Evolutionary conservation across 1,140 invertebrate species (phyloP).

Genomic region (Tetramorium alpestre): DNA sequence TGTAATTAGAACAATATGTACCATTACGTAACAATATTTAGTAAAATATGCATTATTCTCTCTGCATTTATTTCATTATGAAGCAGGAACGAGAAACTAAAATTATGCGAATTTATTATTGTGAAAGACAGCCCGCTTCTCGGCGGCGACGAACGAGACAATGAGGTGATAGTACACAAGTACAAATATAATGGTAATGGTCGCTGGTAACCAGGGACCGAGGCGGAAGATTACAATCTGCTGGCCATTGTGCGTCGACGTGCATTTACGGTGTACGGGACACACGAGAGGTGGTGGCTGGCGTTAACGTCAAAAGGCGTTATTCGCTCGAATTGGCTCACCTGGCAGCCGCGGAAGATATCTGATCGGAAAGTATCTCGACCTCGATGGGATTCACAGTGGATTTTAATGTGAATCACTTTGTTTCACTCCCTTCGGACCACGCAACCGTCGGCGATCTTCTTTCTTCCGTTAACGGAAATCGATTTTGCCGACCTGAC

Average conservation of each 20-base stretch:
- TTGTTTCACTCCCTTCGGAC: conserved; percentile 65
- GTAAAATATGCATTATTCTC: background rate
- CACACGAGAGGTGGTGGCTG: conserved; percentile 65
- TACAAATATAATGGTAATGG: conserved; percentile 76
- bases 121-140: background rate
- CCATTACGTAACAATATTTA: background rate
- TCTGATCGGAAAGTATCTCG: conserved; percentile 66
- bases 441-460: conserved; percentile 6
- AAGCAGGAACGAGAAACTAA: background rate
- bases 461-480: conserved; percentile 52
- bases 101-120: conserved; percentile 33
- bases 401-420: conserved; percentile 73
- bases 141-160: conserved; percentile 71
- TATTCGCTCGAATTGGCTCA: conserved; percentile 75
- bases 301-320: conserved; percentile 80
- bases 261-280: conserved; percentile 68
- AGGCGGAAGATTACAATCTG: conserved; percentile 77
- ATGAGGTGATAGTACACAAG: conserved; percentile 69
- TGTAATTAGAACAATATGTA: background rate
- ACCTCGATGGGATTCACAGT: conserved; percentile 64
- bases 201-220: conserved; percentile 71
- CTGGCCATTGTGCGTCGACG: conserved; percentile 67
- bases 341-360: conserved; percentile 70
- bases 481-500: conserved; percentile 17
- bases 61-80: background rate